Conservation (phyloP, 2,113 vertebrate species). For the Haemorhous mexicanus region DNA sequence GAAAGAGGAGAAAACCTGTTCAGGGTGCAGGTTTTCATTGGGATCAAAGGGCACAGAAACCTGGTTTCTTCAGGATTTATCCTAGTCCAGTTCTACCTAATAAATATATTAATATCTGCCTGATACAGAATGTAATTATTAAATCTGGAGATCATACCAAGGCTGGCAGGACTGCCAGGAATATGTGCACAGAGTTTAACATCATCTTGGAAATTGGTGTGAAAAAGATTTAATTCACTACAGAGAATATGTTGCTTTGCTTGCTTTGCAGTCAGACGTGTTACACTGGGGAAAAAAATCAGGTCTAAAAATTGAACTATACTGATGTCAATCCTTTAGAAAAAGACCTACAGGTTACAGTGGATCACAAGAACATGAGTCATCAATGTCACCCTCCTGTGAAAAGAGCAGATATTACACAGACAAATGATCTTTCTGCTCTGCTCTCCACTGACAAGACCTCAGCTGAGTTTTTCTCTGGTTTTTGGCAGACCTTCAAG, state of each 20-base stretch:
- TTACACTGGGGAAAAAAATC: background rate
- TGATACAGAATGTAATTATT: background rate
- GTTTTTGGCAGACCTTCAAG: constrained; percentile 4
- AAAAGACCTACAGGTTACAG: background rate
- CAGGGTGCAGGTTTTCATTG: background rate
- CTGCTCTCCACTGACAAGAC: background rate
- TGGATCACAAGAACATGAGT: background rate
- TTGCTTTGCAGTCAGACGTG: background rate
- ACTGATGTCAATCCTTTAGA: background rate
- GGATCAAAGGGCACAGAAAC: background rate
- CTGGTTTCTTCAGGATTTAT: background rate
- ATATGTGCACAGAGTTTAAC: background rate
- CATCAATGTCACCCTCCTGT: background rate
- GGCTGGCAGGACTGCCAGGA: background rate
- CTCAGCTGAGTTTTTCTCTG: background rate
- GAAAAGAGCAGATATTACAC: background rate
- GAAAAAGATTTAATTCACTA: background rate
- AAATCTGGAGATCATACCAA: background rate
- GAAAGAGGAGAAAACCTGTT: background rate
- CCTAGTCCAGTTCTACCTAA: background rate
- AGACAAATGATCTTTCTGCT: background rate
- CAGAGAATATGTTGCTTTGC: background rate
- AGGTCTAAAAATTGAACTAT: background rate
- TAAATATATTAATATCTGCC: background rate
- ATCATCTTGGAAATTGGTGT: background rate